A percentile compares a stretch with the other conserved stretches of the same genome.
Evolutionary conservation across 1,140 invertebrate species (phyloP).

Genomic region (Polypedilum vanderplanki): DNA sequence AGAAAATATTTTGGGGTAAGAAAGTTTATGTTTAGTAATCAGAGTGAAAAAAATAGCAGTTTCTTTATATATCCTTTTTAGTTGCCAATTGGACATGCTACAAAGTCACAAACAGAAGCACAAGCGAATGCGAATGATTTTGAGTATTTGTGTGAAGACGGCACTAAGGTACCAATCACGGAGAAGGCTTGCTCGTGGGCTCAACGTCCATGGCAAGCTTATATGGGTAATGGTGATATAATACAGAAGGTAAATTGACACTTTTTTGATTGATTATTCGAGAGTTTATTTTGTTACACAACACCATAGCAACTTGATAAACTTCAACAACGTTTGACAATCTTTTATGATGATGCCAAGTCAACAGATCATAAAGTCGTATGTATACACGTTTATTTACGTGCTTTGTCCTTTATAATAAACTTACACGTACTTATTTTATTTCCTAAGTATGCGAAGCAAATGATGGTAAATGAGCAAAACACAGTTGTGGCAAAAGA

Average conservation of each 20-base stretch:
- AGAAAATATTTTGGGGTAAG: conserved; percentile 64
- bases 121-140: conserved; percentile 54
- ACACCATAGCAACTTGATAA: conserved; percentile 35
- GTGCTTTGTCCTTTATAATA: background rate
- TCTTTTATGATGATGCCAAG: conserved; percentile 39
- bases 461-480: conserved; percentile 50
- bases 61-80: background rate
- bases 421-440: background rate
- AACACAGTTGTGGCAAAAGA: conserved; percentile 53
- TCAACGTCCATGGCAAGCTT: conserved; percentile 69
- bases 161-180: conserved; percentile 57
- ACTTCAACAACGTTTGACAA: conserved; percentile 39
- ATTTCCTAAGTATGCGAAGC: conserved; percentile 35
- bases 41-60: conserved; percentile 6
- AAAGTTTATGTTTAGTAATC: conserved; percentile 31
- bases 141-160: conserved; percentile 75
- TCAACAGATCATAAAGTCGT: conserved; percentile 9
- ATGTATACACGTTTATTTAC: background rate
- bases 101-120: conserved; percentile 34
- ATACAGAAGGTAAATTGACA: conserved; percentile 43
- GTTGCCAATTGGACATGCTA: background rate
- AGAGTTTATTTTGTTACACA: background rate
- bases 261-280: too few species aligned
- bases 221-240: conserved; percentile 56
- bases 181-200: conserved; percentile 68